Base-by-base conservation (phyloP, 2,888 invertebrate genomes). In the Chorisops tibialis region DNA sequence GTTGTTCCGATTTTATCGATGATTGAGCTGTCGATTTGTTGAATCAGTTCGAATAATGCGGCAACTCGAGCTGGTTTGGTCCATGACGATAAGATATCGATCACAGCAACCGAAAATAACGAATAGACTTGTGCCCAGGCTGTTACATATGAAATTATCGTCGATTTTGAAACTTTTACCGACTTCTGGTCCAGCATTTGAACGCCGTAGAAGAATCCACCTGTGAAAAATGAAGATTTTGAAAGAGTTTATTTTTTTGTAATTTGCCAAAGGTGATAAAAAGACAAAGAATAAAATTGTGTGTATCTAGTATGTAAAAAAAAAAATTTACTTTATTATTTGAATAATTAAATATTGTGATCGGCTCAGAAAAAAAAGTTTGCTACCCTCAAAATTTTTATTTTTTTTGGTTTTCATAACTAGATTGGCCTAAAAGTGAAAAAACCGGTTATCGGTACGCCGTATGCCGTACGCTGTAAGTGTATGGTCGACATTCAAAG, bases 51-150 rank as follows among this genome's bases (percentile, higher is more conserved):
- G 51, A 70, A 67, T 3, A 73, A 49, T 2, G 41, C 51, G 4
- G 65, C 67, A 58, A 69, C 60, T 39, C 68, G 54, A 0, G 19
- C n/a, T 11, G 69, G 51, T 43, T 70, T 68, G 7, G 66, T 64
- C 72, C 72, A 72, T 2, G 71, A 69, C 30, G 68, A 68, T 2
- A 69, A 24, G 50, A 70, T 43, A 0, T 67, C 69, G 3, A 68
- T 65, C 7, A 64, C 48, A 16, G 68, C 70, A 22, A 71, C 54
- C 1, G 65, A 18, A 37, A 71, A 73, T 1, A 72, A 63, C 7
- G 69, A 69, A 21, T 67, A 66, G 14, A 72, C 67, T 63, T 73
- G 71, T 12, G 67, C 69, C 71, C 71, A 72, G 19, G 67, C 70
- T 3, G 70, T 68, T 11, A 69, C 66, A 54, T 68, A 69, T 1